Percentiles rank a stretch among this genome's conserved stretches.
Evolutionary conservation across 2,888 invertebrate species (phyloP).

Genomic region (Sinotaia quadrata): DNA sequence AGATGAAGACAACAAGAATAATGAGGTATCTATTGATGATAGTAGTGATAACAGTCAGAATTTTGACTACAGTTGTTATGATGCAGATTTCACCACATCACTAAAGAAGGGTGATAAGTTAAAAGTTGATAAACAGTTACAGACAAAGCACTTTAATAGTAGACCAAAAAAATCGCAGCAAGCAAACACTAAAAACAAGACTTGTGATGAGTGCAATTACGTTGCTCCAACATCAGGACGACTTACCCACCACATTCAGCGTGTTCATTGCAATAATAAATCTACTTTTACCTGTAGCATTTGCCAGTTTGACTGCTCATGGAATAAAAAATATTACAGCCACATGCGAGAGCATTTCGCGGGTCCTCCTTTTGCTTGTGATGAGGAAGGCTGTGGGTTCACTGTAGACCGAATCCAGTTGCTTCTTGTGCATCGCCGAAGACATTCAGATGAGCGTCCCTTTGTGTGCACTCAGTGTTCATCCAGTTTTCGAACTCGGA

Average conservation of each 20-base stretch:
- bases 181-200: constrained; percentile 13
- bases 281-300: constrained; percentile 74
- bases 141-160: too few species aligned
- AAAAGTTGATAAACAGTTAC: too few species aligned
- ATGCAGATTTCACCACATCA: too few species aligned
- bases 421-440: constrained; percentile 77
- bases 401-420: constrained; percentile 75
- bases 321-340: constrained; percentile 77
- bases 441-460: constrained; percentile 75
- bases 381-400: constrained; percentile 75
- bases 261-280: constrained; percentile 43
- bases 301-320: constrained; percentile 78
- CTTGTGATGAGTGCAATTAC: constrained; percentile 49
- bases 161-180: too few species aligned
- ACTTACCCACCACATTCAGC: constrained; percentile 50
- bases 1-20: too few species aligned
- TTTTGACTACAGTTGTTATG: too few species aligned
- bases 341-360: constrained; percentile 77
- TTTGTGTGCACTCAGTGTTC: constrained; percentile 76
- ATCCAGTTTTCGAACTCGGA: constrained; percentile 77
- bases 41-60: too few species aligned
- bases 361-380: constrained; percentile 80
- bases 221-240: constrained; percentile 36
- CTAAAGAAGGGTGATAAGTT: too few species aligned
- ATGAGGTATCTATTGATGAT: too few species aligned